A percentile compares a stretch with the other conserved stretches of the same genome.
Evolutionary conservation across 2,888 invertebrate species (phyloP).

Genomic region (Arrhopalites spinosus): DNA sequence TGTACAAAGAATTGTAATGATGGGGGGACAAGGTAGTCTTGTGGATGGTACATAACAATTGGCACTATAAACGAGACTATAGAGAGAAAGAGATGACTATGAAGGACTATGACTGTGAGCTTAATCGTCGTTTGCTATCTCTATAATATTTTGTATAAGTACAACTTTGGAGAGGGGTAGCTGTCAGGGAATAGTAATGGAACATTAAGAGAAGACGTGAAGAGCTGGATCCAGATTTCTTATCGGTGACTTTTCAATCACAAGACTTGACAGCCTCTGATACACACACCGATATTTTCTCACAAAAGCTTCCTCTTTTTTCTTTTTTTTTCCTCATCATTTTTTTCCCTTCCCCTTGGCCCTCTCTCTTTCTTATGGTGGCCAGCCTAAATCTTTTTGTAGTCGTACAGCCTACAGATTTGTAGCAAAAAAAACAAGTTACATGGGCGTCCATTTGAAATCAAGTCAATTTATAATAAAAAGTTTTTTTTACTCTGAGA

Average conservation of each 20-base stretch:
- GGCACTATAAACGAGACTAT: not conserved
- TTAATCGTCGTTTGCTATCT: slow-evolving; percentile 2
- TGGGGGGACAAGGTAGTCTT: not conserved
- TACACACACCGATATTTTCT: slow-evolving; percentile 39
- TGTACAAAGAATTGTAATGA: no score
- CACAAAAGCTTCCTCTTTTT: slow-evolving; percentile 27
- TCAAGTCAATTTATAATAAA: slow-evolving; percentile 16
- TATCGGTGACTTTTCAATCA: slow-evolving; percentile 38
- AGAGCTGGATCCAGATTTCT: slow-evolving; percentile 36
- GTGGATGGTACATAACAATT: not conserved
- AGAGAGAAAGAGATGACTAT: not conserved
- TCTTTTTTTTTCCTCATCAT: not conserved
- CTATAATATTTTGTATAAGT: not conserved
- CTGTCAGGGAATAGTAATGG: slow-evolving; percentile 31
- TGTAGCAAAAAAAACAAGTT: not conserved
- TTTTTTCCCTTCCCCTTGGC: not conserved
- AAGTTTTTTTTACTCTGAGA: no score
- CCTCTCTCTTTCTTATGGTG: not conserved
- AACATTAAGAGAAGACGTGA: slow-evolving; percentile 29
- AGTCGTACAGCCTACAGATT: not conserved
- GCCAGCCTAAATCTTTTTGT: not conserved
- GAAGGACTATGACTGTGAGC: not conserved
- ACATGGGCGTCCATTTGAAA: slow-evolving; percentile 14
- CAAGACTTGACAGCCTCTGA: slow-evolving; percentile 34
- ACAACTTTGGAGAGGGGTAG: slow-evolving; percentile 13